A percentile compares a stretch with the other conserved stretches of the same genome.
These are phyloP conservation scores for Dasyurus viverrinus DNA, from an alignment of 2,113 vertebrate species.

Conservation along the genomic window DNA sequence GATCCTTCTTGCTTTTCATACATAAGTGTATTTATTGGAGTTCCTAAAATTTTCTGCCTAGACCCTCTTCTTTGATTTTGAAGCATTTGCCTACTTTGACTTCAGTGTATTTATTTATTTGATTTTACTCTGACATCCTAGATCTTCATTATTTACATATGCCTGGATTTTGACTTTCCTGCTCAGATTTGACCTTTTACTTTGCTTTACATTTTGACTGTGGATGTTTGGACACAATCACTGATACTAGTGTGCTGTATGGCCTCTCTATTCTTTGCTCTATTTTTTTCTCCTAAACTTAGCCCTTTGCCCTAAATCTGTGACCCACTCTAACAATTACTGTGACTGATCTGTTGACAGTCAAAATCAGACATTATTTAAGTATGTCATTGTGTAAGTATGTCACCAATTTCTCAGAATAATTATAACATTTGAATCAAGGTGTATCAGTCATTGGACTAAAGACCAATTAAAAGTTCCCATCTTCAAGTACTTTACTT, in stretches of 20 bases:
- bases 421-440: neutral
- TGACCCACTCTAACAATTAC: neutral
- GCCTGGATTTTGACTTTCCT: neutral
- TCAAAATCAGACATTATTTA: neutral
- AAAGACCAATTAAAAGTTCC: neutral
- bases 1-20: neutral
- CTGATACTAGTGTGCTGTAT: neutral
- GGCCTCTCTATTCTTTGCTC: neutral
- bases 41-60: neutral
- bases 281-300: neutral
- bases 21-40: neutral
- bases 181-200: neutral
- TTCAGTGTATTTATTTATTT: neutral
- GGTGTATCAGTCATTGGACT: neutral
- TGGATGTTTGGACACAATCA: neutral
- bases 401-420: neutral
- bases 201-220: neutral
- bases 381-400: neutral
- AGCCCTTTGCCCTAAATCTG: neutral
- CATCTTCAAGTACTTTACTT: neutral
- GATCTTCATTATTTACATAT: neutral
- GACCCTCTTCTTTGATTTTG: neutral
- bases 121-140: neutral
- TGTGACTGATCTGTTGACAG: neutral
- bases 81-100: neutral